Evolutionary conservation across 2,888 invertebrate species (phyloP), one percentile per base, ranked within the genome.

Genomic region (Nomada ferruginata): DNA sequence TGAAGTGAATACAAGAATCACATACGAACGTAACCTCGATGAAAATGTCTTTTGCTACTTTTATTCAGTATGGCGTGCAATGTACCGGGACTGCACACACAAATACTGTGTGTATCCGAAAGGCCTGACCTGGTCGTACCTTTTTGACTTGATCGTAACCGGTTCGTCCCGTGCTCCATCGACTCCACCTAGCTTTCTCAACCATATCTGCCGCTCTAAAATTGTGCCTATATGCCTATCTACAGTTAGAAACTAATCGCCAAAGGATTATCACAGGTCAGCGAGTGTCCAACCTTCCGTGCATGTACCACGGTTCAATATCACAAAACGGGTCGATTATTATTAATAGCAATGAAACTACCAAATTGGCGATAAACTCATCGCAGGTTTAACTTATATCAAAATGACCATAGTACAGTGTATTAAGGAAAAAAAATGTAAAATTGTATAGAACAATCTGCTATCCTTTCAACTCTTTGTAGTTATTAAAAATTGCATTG

Each of bases 191-290:
- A 84, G 83, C 84, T 87, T 89, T 88, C 86, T 84, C 79, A 77
- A 83, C 84, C 75, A 82, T 82, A 73, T 73, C 79, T 64, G 79
- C 79, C 74, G 80, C 83, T 90, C 89, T 90, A 90, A 89, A 91
- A 89, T 86, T 85, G 87, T 88, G 85, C 86, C 85, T 85, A 83
- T 83, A 83, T 86, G 83, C 82, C 88, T 89, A 83, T 88, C 91
- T 89, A 87, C 83, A 85, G 89, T 89, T 90, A 87, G 87, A 87
- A 89, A 90, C 90, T 91, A 90, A 91, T 91, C 87, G 90, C 88
- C 85, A 91, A 91, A 91, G 90, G 90, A 90, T 90, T 91, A 90
- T 89, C 86, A 90, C 91, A 90, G 90, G 86, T 90, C 90, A 90
- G 82, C 89, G 91, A 85, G 87, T 91, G 85, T 90, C 89, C 91